Conservation (phyloP, 2,113 vertebrate species). For the Mus pahari region DNA sequence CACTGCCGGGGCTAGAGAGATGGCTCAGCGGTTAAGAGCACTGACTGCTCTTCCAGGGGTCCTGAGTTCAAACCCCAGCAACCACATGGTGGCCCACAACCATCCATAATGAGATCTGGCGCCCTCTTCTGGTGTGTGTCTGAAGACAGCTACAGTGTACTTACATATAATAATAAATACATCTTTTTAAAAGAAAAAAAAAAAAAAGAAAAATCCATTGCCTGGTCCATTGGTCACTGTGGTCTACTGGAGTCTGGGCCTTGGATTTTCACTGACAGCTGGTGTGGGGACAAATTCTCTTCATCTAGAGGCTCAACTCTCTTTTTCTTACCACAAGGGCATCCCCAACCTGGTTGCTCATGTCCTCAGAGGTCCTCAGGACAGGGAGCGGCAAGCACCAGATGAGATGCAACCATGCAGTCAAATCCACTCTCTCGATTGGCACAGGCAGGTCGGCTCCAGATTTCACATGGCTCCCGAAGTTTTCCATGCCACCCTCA, state of each 20-base stretch:
- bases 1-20: too few relatives aligned
- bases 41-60: too few relatives aligned
- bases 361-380: background rate
- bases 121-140: too few relatives aligned
- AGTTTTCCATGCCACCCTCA: background rate
- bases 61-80: too few relatives aligned
- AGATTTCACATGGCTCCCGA: background rate
- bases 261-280: background rate
- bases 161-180: too few relatives aligned
- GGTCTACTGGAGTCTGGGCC: background rate
- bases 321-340: background rate
- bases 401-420: fast-evolving
- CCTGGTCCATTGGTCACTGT: background rate
- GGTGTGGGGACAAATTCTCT: background rate
- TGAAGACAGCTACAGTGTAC: too few relatives aligned
- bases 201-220: too few relatives aligned
- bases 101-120: too few relatives aligned
- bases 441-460: background rate
- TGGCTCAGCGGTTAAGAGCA: too few relatives aligned
- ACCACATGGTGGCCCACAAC: too few relatives aligned
- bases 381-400: background rate
- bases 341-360: background rate
- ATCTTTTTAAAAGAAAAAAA: too few relatives aligned
- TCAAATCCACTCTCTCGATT: background rate
- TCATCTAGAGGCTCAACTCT: background rate